These are phyloP conservation scores for Ceratosolen solmsi DNA, from an alignment of 1,140 invertebrate genomes.

Conservation along the genomic window DNA sequence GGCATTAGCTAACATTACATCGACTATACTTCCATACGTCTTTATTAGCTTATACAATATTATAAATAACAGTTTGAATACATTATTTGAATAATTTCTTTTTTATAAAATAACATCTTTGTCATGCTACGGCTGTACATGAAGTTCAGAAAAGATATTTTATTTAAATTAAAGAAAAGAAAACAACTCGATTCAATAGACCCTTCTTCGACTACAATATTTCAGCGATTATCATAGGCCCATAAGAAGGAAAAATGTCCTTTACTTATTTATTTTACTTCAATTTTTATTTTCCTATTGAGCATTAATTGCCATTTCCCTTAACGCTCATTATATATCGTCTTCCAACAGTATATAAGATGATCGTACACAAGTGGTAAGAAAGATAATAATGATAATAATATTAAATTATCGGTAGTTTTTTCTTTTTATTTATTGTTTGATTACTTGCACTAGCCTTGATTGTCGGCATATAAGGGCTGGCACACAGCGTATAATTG, in stretches of 20 bases:
- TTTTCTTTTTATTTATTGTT: constrained; percentile 68
- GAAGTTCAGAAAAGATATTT: constrained; percentile 22
- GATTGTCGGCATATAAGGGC: constrained; percentile 73
- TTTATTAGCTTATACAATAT: not conserved
- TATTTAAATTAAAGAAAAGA: constrained; percentile 15
- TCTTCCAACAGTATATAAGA: constrained; percentile 9
- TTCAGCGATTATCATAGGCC: constrained; percentile 39
- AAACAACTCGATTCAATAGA: constrained; percentile 43
- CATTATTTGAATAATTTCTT: not conserved
- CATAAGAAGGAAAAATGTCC: not conserved
- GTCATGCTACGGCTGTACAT: not conserved
- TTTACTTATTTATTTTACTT: constrained; percentile 2
- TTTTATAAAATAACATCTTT: constrained; percentile 24
- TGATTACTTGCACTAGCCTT: constrained; percentile 74
- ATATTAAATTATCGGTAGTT: constrained; percentile 40
- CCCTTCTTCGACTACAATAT: constrained; percentile 27
- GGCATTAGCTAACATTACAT: constrained; percentile 39
- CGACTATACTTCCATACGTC: constrained; percentile 26
- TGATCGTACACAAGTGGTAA: constrained; percentile 18
- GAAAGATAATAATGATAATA: constrained; percentile 43
- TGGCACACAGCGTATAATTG: constrained; percentile 55
- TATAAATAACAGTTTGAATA: constrained; percentile 35
- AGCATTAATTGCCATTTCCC: not conserved
- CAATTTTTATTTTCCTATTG: not conserved
- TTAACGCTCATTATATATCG: not conserved